Conservation (phyloP, 2,797 vertebrate species). For the Sebastes melanostomus region DNA sequence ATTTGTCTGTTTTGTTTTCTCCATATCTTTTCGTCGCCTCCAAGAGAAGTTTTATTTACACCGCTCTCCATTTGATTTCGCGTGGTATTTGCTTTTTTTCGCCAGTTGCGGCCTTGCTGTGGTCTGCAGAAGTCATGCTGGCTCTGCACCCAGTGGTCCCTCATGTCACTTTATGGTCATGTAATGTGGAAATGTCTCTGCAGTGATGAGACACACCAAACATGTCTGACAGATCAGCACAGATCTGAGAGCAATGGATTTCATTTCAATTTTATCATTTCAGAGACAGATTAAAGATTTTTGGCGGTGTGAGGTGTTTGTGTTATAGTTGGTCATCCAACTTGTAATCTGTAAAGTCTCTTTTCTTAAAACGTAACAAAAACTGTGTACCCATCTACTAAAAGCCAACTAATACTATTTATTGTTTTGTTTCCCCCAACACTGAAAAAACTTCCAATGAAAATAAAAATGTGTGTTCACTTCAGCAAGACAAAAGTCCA, state of each 20-base stretch:
- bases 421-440: not conserved
- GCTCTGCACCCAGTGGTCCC: constrained; percentile 32
- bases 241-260: not conserved
- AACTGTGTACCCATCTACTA: not conserved
- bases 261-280: not conserved
- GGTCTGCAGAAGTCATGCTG: constrained; percentile 50
- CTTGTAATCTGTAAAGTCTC: not conserved
- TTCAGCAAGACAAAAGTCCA: not conserved
- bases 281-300: not conserved
- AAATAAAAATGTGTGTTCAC: not conserved
- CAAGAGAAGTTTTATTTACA: constrained; percentile 84
- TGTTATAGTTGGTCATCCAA: not conserved
- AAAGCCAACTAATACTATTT: not conserved
- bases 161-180: constrained; percentile 38
- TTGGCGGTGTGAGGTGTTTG: not conserved
- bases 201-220: constrained; percentile 10
- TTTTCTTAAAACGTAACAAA: not conserved
- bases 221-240: not conserved
- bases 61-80: constrained; percentile 80
- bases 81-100: constrained; percentile 79
- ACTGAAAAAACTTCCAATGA: not conserved
- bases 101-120: constrained; percentile 59
- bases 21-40: constrained; percentile 69
- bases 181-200: constrained; percentile 51
- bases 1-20: constrained; percentile 87